phyloP scores from a whole-genome alignment of 1,140 invertebrate species.

The Drosophila bocki region DNA sequence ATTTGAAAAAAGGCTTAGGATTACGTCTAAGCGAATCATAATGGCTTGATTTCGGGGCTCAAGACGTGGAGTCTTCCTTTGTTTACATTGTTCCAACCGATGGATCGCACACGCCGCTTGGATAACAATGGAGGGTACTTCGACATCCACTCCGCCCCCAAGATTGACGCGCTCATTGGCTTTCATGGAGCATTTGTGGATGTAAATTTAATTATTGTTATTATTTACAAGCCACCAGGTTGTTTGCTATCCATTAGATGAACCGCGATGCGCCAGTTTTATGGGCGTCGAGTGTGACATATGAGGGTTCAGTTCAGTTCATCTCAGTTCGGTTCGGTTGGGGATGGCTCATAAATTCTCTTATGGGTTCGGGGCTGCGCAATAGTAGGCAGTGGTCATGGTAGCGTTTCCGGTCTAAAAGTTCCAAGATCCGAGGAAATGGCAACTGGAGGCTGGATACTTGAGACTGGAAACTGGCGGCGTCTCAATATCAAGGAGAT shows the following conservation, averaged over 20 bases:
- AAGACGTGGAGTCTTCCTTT: conserved; percentile 23
- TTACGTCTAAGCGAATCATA: conserved; percentile 35
- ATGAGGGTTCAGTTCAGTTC: conserved; percentile 11
- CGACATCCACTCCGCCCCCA: conserved; percentile 55
- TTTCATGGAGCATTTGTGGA: conserved; percentile 69
- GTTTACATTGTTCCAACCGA: conserved; percentile 52
- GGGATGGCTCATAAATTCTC: conserved; percentile 69
- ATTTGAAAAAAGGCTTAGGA: conserved; percentile 6
- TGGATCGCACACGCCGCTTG: conserved; percentile 39
- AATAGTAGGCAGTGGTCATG: conserved; percentile 28
- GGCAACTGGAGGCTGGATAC: conserved; percentile 4
- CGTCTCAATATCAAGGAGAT: conserved; percentile 41
- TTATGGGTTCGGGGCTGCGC: conserved; percentile 12
- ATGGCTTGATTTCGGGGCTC: conserved; percentile 33
- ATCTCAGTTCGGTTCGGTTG: conserved; percentile 18
- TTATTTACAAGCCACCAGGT: conserved; percentile 70
- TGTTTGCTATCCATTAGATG: conserved; percentile 77
- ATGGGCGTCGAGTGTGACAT: conserved; percentile 61
- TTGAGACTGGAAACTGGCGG: conserved; percentile 1
- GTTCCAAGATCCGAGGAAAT: conserved; percentile 9
- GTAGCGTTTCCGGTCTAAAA: conserved; percentile 27
- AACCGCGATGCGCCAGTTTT: conserved; percentile 56
- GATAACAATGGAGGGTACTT: conserved; percentile 46
- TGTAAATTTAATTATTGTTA: conserved; percentile 82
- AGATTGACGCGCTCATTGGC: conserved; percentile 59